Conservation (phyloP, 2,113 vertebrate species). For the Apeltes quadracus region DNA sequence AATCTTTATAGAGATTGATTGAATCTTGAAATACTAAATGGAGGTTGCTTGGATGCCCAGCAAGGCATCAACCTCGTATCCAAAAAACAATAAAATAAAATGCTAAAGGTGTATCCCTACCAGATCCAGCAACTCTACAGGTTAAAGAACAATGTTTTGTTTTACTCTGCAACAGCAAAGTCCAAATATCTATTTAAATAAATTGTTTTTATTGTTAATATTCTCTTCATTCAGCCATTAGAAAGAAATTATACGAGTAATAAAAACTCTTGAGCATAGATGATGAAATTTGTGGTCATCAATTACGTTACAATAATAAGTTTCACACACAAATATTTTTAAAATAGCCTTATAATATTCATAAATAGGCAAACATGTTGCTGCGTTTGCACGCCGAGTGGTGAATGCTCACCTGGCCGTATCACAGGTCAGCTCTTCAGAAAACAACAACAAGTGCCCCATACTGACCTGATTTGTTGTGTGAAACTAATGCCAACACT, state of each 20-base stretch:
- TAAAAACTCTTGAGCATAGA: too few species aligned
- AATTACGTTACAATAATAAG: background rate
- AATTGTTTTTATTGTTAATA: too few species aligned
- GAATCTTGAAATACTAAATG: slow-evolving; percentile 18
- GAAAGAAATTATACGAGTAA: background rate
- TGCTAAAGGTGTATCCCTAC: slow-evolving; percentile 24
- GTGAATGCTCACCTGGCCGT: background rate
- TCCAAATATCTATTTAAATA: too few species aligned
- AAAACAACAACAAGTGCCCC: background rate
- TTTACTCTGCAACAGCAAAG: too few species aligned
- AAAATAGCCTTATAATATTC: background rate
- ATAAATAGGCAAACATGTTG: background rate
- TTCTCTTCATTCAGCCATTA: background rate
- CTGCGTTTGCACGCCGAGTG: background rate
- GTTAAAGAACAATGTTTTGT: too few species aligned
- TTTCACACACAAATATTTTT: background rate
- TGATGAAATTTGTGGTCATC: background rate
- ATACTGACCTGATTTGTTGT: background rate
- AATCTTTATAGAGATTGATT: slow-evolving; percentile 7
- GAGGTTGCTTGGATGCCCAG: slow-evolving; percentile 6
- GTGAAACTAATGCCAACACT: background rate
- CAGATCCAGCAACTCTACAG: too few species aligned
- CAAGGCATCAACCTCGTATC: slow-evolving; percentile 21
- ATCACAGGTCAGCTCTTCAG: background rate
- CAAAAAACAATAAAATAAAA: slow-evolving; percentile 42